Conservation (phyloP, 1,140 invertebrate species). For the Apocrypta bakeri region DNA sequence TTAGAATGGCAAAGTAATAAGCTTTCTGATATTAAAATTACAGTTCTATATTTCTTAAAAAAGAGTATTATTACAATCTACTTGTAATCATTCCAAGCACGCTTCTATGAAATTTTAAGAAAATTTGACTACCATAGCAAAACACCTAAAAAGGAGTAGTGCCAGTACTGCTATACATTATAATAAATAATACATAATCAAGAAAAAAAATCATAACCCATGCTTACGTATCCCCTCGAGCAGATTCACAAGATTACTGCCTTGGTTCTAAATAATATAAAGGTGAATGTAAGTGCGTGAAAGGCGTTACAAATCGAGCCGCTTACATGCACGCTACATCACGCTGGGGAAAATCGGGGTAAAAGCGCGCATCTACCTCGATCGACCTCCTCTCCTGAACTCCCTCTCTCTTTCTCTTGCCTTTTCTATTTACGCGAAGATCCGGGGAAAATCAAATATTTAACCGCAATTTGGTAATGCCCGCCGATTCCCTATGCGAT, state of each 20-base stretch:
- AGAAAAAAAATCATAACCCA: not conserved
- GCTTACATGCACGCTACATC: conserved; percentile 6
- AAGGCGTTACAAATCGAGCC: conserved; percentile 28
- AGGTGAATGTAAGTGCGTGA: conserved; percentile 25
- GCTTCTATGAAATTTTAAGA: too few species aligned
- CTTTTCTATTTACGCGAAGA: conserved; percentile 52
- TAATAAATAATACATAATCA: too few species aligned
- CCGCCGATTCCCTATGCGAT: conserved; percentile 32
- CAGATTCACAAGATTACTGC: not conserved
- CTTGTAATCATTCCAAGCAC: too few species aligned
- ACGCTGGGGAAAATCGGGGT: conserved; percentile 21
- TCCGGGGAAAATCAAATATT: conserved; percentile 62
- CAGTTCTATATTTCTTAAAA: too few species aligned
- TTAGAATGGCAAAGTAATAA: too few species aligned
- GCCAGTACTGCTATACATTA: too few species aligned
- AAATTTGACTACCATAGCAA: too few species aligned
- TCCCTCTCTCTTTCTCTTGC: not conserved
- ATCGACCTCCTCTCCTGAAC: not conserved
- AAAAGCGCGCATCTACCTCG: conserved; percentile 22
- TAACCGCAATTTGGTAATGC: conserved; percentile 63
- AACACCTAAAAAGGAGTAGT: too few species aligned
- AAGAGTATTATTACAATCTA: too few species aligned
- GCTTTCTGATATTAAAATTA: too few species aligned
- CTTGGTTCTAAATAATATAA: conserved; percentile 25
- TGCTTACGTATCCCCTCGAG: not conserved